Base-by-base conservation (phyloP, 1,140 invertebrate species). In the Lethocerus indicus region DNA sequence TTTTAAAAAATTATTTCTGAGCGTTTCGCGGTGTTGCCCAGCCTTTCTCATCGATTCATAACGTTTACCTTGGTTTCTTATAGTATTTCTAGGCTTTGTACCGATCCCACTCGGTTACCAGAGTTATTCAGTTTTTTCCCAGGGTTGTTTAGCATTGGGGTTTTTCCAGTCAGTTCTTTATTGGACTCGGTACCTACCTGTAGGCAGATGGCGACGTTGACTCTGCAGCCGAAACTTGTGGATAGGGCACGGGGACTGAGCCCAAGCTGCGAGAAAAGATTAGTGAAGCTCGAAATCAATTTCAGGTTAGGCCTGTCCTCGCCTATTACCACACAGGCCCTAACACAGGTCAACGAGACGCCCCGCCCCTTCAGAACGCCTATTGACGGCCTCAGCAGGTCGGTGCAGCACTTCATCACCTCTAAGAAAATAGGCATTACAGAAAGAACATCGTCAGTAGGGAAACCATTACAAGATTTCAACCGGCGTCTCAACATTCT, bases 161-260 rank as follows among this genome's bases (percentile, higher is more conserved):
- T n/a, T n/a, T n/a, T n/a, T n/a, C n/a, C n/a, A n/a, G n/a, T n/a
- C n/a, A n/a, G n/a, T n/a, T n/a, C n/a, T 13, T 12, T 26, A 51
- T 48, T 16, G 13, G 48, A 16, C 29, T 18, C 13, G n/a, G 13
- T 29, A 54, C 53, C 55, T 63, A 81, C 81, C 72, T 97, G 94
- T 56, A 99, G 72, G 70, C 94, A 98, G 63, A 98, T 93, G n/a
- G 90, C 93, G 28, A 95, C 85, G 69, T 98, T 98, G 0, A 97
- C 93, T 48, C 95, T 76, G 63, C 94, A 98, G n/a, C 95, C 95
- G 64, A 99, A 99, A 9, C 89, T 94, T 1, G 95, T 98, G 1
- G 91, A 97, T 1, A 99, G 94, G 16, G 94, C 91, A 53, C 94
- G 71, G 0, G 91, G 87, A 59, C 87, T 90, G 1, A 99, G 68